Conservation (phyloP, 1,140 invertebrate species). For the Danaus melanippus region DNA sequence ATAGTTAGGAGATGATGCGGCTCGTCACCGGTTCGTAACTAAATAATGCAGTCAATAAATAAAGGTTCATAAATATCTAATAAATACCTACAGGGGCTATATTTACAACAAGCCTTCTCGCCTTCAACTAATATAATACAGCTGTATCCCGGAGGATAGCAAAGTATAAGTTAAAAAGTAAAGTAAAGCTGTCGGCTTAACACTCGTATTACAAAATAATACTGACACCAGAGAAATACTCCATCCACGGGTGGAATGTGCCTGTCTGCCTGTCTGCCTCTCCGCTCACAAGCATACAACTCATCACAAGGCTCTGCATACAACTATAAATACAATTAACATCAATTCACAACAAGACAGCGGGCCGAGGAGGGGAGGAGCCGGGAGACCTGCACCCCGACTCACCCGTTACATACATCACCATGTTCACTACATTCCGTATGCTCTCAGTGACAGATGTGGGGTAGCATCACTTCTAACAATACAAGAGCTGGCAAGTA, state of each 20-base stretch:
- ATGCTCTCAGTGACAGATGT: not conserved
- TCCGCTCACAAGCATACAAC: slow-evolving; percentile 42
- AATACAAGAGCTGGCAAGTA: not conserved
- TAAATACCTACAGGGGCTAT: slow-evolving; percentile 71
- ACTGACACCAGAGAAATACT: slow-evolving; percentile 68
- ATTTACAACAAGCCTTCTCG: slow-evolving; percentile 68
- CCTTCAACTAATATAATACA: slow-evolving; percentile 69
- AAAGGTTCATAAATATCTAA: slow-evolving; percentile 72
- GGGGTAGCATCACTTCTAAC: not conserved
- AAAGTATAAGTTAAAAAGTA: slow-evolving; percentile 69
- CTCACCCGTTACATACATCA: slow-evolving; percentile 18
- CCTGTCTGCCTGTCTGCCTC: slow-evolving; percentile 50
- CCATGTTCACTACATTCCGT: slow-evolving; percentile 7
- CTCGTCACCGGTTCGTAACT: slow-evolving; percentile 58
- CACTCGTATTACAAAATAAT: slow-evolving; percentile 69
- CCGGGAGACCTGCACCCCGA: slow-evolving; percentile 22
- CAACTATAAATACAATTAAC: slow-evolving; percentile 64
- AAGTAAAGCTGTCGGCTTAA: slow-evolving; percentile 70
- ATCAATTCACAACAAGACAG: slow-evolving; percentile 46
- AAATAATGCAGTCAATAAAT: slow-evolving; percentile 72
- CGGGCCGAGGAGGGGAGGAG: slow-evolving; percentile 20
- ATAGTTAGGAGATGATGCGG: slow-evolving; percentile 51
- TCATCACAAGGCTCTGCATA: slow-evolving; percentile 56
- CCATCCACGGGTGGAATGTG: slow-evolving; percentile 65
- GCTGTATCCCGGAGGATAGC: slow-evolving; percentile 64